Percentiles rank a stretch among this genome's conserved stretches.
phyloP scores from a whole-genome alignment of 2,113 vertebrate genomes.

The Mohoua ochrocephala region DNA sequence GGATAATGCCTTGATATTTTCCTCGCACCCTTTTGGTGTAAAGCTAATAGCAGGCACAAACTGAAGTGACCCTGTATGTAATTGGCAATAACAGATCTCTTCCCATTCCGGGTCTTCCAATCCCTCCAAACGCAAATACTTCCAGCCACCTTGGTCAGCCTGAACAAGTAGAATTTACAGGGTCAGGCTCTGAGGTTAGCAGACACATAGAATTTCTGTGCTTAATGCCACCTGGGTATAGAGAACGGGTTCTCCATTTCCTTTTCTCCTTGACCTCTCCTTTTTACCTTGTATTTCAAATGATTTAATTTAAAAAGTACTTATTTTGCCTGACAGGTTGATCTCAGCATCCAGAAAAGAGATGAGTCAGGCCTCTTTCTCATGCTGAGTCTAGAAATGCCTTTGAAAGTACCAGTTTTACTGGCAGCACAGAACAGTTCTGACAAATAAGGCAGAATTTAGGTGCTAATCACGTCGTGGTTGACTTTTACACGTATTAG shows the following conservation, averaged over 20 bases:
- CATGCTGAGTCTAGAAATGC: not conserved
- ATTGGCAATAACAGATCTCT: not conserved
- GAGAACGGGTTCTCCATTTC: not conserved
- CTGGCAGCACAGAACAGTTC: not conserved
- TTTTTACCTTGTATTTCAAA: not conserved
- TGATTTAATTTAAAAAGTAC: not conserved
- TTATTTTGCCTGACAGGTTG: not conserved
- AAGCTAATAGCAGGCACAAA: not conserved
- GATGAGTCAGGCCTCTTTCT: not conserved
- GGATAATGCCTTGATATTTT: slow-evolving; percentile 18
- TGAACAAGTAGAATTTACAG: not conserved
- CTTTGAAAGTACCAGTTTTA: not conserved
- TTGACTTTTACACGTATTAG: not conserved
- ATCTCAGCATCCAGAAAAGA: not conserved
- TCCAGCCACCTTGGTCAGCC: not conserved
- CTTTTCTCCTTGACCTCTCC: not conserved
- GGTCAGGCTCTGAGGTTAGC: not conserved
- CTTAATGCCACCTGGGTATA: not conserved
- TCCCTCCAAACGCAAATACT: not conserved
- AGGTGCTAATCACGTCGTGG: not conserved
- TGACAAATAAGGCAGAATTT: not conserved
- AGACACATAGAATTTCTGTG: not conserved
- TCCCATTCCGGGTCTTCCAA: not conserved
- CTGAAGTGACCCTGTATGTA: not conserved
- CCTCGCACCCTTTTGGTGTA: not conserved